Conservation (phyloP, 2,888 invertebrate species). For the Andrena marginata region DNA sequence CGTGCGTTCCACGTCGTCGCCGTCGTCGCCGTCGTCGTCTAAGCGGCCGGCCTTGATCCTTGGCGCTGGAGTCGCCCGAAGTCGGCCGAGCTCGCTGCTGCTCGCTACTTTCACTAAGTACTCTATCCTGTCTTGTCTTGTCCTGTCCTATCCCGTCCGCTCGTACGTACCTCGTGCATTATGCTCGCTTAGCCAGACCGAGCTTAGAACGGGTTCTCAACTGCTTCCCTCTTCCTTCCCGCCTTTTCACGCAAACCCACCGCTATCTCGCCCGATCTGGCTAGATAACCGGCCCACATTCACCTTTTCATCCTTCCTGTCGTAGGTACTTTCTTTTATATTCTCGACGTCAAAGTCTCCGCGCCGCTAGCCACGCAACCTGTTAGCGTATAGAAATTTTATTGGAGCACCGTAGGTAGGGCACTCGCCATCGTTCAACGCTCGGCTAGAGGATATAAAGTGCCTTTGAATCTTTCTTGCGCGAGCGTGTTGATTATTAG, state of each 20-base stretch:
- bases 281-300: conserved; percentile 44
- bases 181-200: conserved; percentile 76
- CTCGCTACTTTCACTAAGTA: conserved; percentile 82
- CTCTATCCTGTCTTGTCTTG: conserved; percentile 74
- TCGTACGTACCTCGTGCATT: conserved; percentile 66
- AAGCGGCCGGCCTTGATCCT: conserved; percentile 84
- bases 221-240: conserved; percentile 29
- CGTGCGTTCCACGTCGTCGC: conserved; percentile 71
- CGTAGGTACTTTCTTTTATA: conserved; percentile 7
- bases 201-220: conserved; percentile 74
- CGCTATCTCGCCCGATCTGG: conserved; percentile 43
- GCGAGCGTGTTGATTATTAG: too few species aligned
- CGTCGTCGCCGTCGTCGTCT: conserved; percentile 69
- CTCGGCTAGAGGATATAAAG: too few species aligned
- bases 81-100: conserved; percentile 72
- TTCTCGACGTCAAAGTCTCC: not conserved
- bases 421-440: too few species aligned
- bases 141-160: conserved; percentile 66
- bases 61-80: conserved; percentile 82
- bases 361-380: not conserved
- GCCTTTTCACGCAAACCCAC: conserved; percentile 1
- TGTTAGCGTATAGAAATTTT: not conserved
- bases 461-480: too few species aligned
- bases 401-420: not conserved
- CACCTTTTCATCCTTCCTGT: conserved; percentile 32